Percentiles rank a stretch among this genome's conserved stretches.
phyloP scores from a whole-genome alignment of 2,888 invertebrate species.

The Melanophora roralis region DNA sequence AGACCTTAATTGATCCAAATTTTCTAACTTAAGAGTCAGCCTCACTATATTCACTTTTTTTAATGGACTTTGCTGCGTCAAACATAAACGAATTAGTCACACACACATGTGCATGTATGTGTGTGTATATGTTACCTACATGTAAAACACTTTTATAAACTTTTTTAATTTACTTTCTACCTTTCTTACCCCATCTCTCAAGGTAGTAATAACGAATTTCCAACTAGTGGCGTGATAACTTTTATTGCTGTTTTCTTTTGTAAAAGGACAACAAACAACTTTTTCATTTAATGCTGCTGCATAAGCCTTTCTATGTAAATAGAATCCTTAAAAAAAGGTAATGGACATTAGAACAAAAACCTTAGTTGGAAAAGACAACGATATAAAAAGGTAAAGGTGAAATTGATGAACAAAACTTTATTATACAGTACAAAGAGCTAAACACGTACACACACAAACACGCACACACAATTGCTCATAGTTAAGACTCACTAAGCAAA shows the following conservation, averaged over 20 bases:
- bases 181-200: background rate
- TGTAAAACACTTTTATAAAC: background rate
- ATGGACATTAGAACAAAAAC: background rate
- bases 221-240: slow-evolving; percentile 1
- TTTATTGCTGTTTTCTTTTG: background rate
- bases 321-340: too few species aligned
- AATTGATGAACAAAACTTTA: slow-evolving; percentile 34
- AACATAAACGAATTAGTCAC: background rate
- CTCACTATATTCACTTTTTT: too few species aligned
- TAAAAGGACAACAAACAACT: background rate
- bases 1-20: too few species aligned
- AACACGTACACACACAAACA: background rate
- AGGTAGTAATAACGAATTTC: background rate
- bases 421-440: background rate
- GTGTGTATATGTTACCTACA: too few species aligned
- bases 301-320: too few species aligned
- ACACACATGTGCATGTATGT: too few species aligned
- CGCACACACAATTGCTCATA: background rate
- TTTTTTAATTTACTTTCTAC: background rate
- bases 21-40: too few species aligned
- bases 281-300: background rate
- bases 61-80: background rate
- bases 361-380: slow-evolving; percentile 1
- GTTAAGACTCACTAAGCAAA: too few species aligned
- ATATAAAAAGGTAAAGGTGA: slow-evolving; percentile 42